Evolutionary conservation across 2,113 vertebrate genomes (phyloP).

Genomic region (Gadus chalcogrammus): DNA sequence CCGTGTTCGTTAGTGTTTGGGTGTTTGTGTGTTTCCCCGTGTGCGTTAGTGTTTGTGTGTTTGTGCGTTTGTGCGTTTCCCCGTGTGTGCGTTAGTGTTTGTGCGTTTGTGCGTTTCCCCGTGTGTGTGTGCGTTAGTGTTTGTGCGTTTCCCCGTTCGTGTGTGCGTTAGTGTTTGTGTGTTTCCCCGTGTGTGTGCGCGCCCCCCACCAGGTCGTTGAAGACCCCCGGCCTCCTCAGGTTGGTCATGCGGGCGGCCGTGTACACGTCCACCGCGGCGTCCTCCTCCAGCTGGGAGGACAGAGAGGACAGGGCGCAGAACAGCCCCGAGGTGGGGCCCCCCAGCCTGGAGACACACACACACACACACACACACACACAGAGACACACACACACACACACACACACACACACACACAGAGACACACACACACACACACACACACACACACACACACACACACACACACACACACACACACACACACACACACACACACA

Average conservation of each 20-base stretch:
- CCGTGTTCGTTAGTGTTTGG: not conserved
- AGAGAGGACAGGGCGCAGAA: slow-evolving; percentile 85
- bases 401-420: not conserved
- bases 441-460: too few species aligned
- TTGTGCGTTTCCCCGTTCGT: not conserved
- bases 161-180: not conserved
- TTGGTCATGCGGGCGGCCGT: slow-evolving; percentile 93
- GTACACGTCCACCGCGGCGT: slow-evolving; percentile 87
- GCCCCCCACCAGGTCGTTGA: slow-evolving; percentile 86
- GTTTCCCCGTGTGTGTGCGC: not conserved
- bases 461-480: not conserved
- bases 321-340: slow-evolving; percentile 64
- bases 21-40: not conserved
- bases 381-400: slow-evolving; percentile 22
- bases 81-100: not conserved
- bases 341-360: slow-evolving; percentile 52
- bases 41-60: not conserved
- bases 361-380: slow-evolving; percentile 25
- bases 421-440: not conserved
- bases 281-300: slow-evolving; percentile 86
- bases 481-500: too few species aligned
- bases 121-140: not conserved
- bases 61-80: not conserved
- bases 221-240: slow-evolving; percentile 93
- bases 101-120: not conserved